Percentiles rank a stretch among this genome's conserved stretches.
phyloP scores from a whole-genome alignment of 2,888 invertebrate species.

The Mylabris sibirica region DNA sequence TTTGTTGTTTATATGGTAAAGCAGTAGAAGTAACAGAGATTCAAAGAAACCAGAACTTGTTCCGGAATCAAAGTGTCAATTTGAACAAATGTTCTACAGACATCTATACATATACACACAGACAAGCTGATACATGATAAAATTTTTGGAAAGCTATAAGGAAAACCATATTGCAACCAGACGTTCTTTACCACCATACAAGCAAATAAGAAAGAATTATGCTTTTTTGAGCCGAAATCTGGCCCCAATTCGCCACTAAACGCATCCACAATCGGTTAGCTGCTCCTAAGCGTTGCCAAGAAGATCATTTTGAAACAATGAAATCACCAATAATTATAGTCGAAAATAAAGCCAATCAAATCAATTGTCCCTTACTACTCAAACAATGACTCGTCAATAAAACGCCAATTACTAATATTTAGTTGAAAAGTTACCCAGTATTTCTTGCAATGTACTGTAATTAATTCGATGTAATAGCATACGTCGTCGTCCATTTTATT shows the following conservation, averaged over 20 bases:
- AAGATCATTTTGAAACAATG: too few species aligned
- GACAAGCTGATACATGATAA: neutral
- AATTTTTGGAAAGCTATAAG: constrained; percentile 2
- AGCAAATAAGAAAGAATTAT: too few species aligned
- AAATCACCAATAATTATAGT: too few species aligned
- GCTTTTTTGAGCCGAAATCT: too few species aligned
- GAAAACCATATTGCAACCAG: constrained; percentile 5
- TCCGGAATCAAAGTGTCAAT: constrained; percentile 9
- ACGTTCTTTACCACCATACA: neutral
- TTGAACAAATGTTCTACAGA: constrained; percentile 9
- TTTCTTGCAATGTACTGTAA: too few species aligned
- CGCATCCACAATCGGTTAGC: too few species aligned
- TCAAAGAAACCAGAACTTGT: constrained; percentile 7
- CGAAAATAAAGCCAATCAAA: too few species aligned
- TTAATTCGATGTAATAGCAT: neutral
- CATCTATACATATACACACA: neutral
- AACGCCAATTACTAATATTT: too few species aligned
- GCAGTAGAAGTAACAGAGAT: neutral
- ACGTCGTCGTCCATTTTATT: neutral
- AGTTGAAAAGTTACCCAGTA: neutral
- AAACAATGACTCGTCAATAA: too few species aligned
- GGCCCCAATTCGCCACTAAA: too few species aligned
- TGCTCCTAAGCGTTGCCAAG: too few species aligned
- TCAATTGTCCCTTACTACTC: too few species aligned
- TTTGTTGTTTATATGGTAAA: constrained; percentile 2